A percentile compares a stretch with the other conserved stretches of the same genome.
phyloP scores from a whole-genome alignment of 2,113 vertebrate genomes.

The Ictalurus furcatus region DNA sequence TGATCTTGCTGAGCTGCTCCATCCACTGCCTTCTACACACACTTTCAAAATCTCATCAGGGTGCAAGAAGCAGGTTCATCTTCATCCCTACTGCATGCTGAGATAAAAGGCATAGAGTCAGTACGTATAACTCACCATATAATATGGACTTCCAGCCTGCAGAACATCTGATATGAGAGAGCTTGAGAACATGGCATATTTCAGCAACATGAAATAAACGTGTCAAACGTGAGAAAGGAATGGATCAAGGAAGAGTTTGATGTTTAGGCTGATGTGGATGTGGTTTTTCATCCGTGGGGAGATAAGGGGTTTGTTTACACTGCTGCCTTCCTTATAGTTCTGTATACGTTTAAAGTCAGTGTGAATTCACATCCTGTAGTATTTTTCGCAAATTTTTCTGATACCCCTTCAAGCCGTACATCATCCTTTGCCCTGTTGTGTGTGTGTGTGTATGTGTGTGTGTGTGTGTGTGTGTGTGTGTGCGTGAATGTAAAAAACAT shows the following conservation, averaged over 20 bases:
- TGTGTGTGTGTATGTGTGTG: too few relatives aligned
- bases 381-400: background rate
- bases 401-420: background rate
- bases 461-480: background rate
- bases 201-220: background rate
- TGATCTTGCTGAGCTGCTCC: background rate
- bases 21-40: background rate
- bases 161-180: background rate
- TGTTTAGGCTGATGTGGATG: background rate
- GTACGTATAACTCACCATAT: background rate
- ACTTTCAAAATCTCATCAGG: background rate
- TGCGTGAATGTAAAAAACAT: background rate
- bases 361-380: conserved; percentile 24
- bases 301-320: conserved; percentile 8
- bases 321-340: background rate
- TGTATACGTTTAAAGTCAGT: conserved; percentile 27
- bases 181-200: background rate
- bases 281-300: background rate
- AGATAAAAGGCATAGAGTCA: background rate
- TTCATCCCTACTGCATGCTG: background rate
- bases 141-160: background rate
- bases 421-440: background rate
- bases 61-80: too few relatives aligned
- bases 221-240: background rate
- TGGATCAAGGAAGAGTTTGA: background rate